phyloP scores from a whole-genome alignment of 2,113 vertebrate genomes.

The Dolichallabes microphthalmus region DNA sequence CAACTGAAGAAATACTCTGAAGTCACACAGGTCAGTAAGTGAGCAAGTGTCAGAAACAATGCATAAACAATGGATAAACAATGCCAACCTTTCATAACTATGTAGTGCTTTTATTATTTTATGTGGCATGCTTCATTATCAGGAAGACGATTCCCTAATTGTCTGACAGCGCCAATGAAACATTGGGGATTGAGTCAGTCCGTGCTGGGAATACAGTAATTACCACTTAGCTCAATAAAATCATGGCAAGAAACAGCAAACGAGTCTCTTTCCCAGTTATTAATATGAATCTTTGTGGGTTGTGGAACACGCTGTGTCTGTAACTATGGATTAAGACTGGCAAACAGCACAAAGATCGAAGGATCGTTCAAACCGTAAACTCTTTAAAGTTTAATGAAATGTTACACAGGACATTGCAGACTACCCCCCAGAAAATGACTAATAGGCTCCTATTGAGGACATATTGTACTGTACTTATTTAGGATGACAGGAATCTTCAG shows the following conservation, averaged over 20 bases:
- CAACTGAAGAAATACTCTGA: not conserved
- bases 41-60: not conserved
- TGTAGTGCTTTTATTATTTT: not conserved
- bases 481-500: not conserved
- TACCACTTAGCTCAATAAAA: constrained; percentile 3
- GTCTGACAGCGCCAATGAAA: not conserved
- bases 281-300: not conserved
- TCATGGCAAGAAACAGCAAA: not conserved
- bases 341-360: not conserved
- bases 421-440: not conserved
- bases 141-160: not conserved
- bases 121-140: not conserved
- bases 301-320: not conserved
- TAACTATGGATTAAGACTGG: not conserved
- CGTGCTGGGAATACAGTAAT: not conserved
- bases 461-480: not conserved
- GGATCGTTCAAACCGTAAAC: not conserved
- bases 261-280: not conserved
- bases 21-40: not conserved
- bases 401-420: not conserved
- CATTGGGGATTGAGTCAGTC: not conserved
- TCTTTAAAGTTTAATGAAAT: not conserved
- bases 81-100: not conserved
- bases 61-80: not conserved
- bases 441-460: not conserved